A percentile compares a stretch with the other conserved stretches of the same genome.
These are phyloP conservation scores for Pogonocichla stellata DNA, from an alignment of 2,113 vertebrate species.

Conservation along the genomic window DNA sequence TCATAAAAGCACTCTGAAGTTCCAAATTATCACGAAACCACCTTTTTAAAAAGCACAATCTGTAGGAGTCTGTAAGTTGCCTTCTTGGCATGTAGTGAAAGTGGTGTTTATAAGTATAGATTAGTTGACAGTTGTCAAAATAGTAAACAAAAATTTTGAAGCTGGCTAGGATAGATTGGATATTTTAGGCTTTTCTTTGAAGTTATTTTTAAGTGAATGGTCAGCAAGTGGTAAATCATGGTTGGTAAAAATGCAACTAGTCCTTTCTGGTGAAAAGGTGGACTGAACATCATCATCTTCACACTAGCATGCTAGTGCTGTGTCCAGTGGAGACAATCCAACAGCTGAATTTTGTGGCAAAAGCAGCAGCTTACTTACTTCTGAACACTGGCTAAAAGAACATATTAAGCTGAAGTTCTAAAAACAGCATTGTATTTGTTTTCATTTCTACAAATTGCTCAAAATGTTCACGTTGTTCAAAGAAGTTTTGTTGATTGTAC, in stretches of 20 bases:
- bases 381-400: not conserved
- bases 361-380: not conserved
- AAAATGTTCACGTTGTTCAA: not conserved
- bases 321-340: not conserved
- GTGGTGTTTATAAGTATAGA: not conserved
- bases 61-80: not conserved
- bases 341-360: not conserved
- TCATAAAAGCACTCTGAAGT: not conserved
- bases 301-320: not conserved
- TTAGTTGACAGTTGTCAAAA: not conserved
- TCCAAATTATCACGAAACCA: not conserved
- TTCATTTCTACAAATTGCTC: not conserved
- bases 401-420: not conserved
- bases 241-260: not conserved
- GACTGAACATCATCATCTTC: not conserved
- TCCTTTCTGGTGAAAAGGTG: not conserved
- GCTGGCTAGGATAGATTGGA: not conserved
- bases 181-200: not conserved
- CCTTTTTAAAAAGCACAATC: not conserved
- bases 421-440: not conserved
- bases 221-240: not conserved
- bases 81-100: not conserved
- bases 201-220: not conserved
- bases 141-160: not conserved
- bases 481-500: not conserved